Evolutionary conservation across 2,797 vertebrate species (phyloP).

Genomic region (Schizopygopsis pylzovi): DNA sequence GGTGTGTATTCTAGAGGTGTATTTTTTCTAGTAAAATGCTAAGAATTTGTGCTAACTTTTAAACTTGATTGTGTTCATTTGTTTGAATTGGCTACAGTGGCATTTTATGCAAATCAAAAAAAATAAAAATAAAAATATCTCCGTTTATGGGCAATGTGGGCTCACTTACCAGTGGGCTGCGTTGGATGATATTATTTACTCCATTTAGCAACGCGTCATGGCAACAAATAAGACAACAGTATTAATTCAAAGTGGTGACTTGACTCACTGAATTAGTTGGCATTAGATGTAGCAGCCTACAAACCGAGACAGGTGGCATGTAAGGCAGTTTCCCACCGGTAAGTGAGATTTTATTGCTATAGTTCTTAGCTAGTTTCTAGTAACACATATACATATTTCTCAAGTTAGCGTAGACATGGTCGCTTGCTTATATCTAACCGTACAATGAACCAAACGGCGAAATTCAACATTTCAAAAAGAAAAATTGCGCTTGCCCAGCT

Average conservation of each 20-base stretch:
- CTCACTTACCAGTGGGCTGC: too few species aligned
- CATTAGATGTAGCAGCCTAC: neutral
- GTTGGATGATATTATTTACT: too few species aligned
- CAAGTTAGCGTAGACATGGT: neutral
- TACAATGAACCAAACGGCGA: neutral
- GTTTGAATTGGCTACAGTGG: neutral
- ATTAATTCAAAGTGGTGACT: neutral
- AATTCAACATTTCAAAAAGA: neutral
- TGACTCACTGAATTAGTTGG: neutral
- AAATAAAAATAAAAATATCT: neutral
- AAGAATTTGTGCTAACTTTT: neutral
- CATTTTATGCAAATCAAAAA: neutral
- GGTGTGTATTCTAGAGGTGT: too few species aligned
- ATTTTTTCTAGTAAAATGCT: too few species aligned
- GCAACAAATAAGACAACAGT: neutral
- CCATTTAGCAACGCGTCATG: neutral
- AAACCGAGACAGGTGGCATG: neutral
- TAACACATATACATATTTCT: too few species aligned
- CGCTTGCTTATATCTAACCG: neutral
- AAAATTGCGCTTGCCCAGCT: neutral
- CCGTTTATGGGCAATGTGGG: too few species aligned
- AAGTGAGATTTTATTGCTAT: neutral
- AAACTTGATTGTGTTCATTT: neutral
- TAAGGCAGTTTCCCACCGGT: neutral
- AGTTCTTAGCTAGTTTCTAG: neutral